Percentiles rank a stretch among this genome's conserved stretches.
phyloP scores from a whole-genome alignment of 1,140 invertebrate genomes.

The Aphelinus certus region DNA sequence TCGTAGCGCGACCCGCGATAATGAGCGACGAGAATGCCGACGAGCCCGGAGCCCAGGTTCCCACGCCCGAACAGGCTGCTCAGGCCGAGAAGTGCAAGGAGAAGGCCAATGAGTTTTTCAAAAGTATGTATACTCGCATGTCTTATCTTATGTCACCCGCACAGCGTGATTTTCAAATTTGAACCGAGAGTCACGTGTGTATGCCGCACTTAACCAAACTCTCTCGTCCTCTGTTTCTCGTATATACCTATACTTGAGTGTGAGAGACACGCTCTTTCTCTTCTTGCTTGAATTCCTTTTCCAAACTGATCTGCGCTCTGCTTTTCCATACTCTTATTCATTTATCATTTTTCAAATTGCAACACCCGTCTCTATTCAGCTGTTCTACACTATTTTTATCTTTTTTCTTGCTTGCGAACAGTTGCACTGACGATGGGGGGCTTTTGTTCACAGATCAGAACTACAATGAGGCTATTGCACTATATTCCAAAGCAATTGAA shows the following conservation, averaged over 20 bases:
- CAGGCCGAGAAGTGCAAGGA: constrained; percentile 82
- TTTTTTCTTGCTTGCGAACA: too few relatives aligned
- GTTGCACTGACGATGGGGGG: too few relatives aligned
- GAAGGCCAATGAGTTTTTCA: constrained; percentile 86
- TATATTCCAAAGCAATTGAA: constrained; percentile 92
- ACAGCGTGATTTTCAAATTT: not conserved
- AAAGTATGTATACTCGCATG: constrained; percentile 72
- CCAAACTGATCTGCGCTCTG: too few relatives aligned
- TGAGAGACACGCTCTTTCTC: too few relatives aligned
- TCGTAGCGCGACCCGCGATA: constrained; percentile 18
- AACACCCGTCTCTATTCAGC: too few relatives aligned
- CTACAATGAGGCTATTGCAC: constrained; percentile 87
- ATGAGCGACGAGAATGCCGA: constrained; percentile 53
- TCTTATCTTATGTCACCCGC: not conserved
- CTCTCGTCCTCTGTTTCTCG: constrained; percentile 4
- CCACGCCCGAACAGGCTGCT: constrained; percentile 60
- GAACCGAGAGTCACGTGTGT: constrained; percentile 49
- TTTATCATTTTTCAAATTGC: too few relatives aligned
- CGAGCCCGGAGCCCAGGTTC: constrained; percentile 34
- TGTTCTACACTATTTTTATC: too few relatives aligned
- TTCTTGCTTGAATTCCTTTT: too few relatives aligned
- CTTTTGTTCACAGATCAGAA: constrained; percentile 77
- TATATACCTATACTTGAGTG: too few relatives aligned
- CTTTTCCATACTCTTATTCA: too few relatives aligned
- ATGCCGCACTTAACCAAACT: constrained; percentile 52